Evolutionary conservation across 2,888 invertebrate species (phyloP), one percentile per base, ranked within the genome.

Genomic region (Lysandra coridon): DNA sequence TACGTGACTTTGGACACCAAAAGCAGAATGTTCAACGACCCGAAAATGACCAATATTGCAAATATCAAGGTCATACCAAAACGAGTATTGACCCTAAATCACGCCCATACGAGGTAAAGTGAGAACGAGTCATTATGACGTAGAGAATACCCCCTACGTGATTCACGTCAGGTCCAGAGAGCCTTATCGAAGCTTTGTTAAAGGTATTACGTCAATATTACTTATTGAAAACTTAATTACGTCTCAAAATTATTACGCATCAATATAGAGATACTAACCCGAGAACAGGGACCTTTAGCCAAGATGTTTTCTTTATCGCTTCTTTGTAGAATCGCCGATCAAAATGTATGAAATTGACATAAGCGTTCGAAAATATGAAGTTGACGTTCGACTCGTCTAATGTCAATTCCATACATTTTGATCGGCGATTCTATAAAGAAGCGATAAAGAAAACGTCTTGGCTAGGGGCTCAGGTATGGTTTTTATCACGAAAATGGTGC

Each of bases 51-150:
- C 30, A 69, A 37, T 37, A 5, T 69, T 33, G 33, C 33, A 23
- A 69, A 23, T 10, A 69, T 69, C 5, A 69, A 69, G n/a, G 23
- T 62, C 0, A 23, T 23, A 64, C 10, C 33, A 69, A 37, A 69
- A 69, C 33, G 17, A 37, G 33, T 69, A 17, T 33, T 69, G 64
- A 69, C 4, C 33, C 64, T 10, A 69, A 12, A 64, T 33, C 64
- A 33, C 69, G 6, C 33, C 69, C 69, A 69, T 69, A 69, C 33
- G 69, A 69, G 30, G 69, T 14, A 33, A 33, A 69, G 33, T 12
- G 10, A 64, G 10, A 53, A 64, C 69, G 69, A 69, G 69, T 69
- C 69, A 37, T 69, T 37, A 69, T 37, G 69, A 69, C 69, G 69
- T 37, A 69, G 33, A 37, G 30, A 37, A 4, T 17, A 1, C 69